phyloP scores from a whole-genome alignment of 2,888 invertebrate genomes.

The Schrankia costaestrigalis region DNA sequence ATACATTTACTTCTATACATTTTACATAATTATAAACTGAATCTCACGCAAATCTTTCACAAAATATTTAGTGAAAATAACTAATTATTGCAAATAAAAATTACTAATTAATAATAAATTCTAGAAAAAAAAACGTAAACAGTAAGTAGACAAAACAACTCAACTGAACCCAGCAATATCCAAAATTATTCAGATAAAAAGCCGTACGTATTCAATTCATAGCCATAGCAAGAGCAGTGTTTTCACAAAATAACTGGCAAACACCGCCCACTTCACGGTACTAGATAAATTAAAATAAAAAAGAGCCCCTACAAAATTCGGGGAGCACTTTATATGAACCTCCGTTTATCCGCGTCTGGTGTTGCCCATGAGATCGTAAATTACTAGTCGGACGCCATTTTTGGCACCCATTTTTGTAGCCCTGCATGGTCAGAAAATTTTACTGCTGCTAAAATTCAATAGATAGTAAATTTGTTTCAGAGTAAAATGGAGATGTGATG shows the following conservation, averaged over 20 bases:
- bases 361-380: constrained; percentile 43
- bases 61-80: no score
- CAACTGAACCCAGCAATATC: neutral
- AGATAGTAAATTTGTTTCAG: constrained; percentile 21
- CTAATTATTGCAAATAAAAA: no score
- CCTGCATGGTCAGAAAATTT: constrained; percentile 34
- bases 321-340: constrained; percentile 50
- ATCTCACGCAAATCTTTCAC: no score
- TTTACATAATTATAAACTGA: no score
- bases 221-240: constrained; percentile 19
- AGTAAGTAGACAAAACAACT: neutral
- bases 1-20: no score
- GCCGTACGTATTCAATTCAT: constrained; percentile 24
- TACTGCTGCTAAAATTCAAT: constrained; percentile 35
- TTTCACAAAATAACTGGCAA: constrained; percentile 28
- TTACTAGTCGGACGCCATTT: constrained; percentile 42
- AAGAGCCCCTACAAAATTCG: constrained; percentile 40
- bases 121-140: neutral
- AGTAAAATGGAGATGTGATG: constrained; percentile 1
- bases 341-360: constrained; percentile 45
- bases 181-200: neutral
- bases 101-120: no score
- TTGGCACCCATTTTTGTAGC: constrained; percentile 44
- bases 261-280: constrained; percentile 41
- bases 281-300: constrained; percentile 59